Conservation (phyloP, 2,888 invertebrate genomes). For the Mimachlamys varia region DNA sequence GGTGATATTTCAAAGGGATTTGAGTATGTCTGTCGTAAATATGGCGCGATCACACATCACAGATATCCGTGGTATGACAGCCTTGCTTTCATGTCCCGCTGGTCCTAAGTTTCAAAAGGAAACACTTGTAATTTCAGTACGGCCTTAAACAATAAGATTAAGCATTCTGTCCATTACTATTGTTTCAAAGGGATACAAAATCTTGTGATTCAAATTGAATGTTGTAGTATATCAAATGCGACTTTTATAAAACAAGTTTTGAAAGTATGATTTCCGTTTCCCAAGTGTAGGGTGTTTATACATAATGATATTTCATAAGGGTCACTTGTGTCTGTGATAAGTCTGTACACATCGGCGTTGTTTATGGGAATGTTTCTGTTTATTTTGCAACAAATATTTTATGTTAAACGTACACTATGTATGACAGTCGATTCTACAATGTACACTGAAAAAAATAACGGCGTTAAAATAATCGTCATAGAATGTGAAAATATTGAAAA, state of each 20-base stretch:
- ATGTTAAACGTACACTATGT: too few species aligned
- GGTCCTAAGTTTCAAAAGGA: background rate
- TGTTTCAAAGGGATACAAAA: background rate
- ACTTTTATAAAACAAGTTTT: background rate
- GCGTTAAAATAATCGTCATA: too few species aligned
- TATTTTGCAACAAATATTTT: too few species aligned
- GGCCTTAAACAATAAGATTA: background rate
- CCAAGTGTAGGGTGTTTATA: background rate
- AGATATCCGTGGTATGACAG: constrained; percentile 4
- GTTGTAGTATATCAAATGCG: background rate
- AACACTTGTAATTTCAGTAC: constrained; percentile 14
- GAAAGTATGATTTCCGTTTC: background rate
- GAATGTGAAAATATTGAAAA: too few species aligned
- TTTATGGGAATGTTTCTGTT: too few species aligned
- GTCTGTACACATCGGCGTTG: too few species aligned
- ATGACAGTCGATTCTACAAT: too few species aligned
- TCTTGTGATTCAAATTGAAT: background rate
- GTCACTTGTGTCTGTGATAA: too few species aligned
- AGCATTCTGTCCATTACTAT: background rate
- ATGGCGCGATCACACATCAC: background rate
- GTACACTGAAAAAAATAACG: too few species aligned
- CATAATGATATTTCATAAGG: too few species aligned
- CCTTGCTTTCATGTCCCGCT: background rate
- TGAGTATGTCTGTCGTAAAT: background rate
- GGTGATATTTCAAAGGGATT: constrained; percentile 24